Conservation (phyloP, 1,140 invertebrate species). For the Psilanteris sp. region DNA sequence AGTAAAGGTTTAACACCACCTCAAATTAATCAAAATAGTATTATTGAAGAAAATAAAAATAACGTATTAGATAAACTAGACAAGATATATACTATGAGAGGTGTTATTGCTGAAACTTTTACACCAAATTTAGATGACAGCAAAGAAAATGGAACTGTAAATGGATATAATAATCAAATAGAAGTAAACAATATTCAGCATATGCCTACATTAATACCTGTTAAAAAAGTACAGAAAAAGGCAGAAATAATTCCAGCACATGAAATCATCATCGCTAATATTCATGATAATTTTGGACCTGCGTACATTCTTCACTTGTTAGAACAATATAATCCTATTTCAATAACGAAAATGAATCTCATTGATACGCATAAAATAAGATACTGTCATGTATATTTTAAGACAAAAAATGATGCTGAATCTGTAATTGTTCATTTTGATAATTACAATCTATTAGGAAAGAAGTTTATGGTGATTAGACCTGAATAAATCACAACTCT, state of each 20-base stretch:
- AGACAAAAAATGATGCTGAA: slow-evolving; percentile 47
- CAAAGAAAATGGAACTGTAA: too few species aligned
- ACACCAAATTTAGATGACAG: too few species aligned
- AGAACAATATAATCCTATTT: slow-evolving; percentile 68
- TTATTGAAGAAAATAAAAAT: too few species aligned
- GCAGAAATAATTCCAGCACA: slow-evolving; percentile 24
- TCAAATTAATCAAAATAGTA: too few species aligned
- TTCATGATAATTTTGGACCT: slow-evolving; percentile 51
- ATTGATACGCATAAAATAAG: slow-evolving; percentile 29
- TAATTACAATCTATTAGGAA: slow-evolving; percentile 37
- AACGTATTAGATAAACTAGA: too few species aligned
- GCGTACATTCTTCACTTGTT: slow-evolving; percentile 70
- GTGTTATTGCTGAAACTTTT: background rate
- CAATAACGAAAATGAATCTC: slow-evolving; percentile 53
- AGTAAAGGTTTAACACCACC: too few species aligned
- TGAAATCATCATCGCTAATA: slow-evolving; percentile 72
- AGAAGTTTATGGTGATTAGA: slow-evolving; percentile 25
- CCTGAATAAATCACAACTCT: too few species aligned
- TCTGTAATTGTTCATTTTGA: slow-evolving; percentile 64
- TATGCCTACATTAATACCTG: background rate
- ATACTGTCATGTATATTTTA: slow-evolving; percentile 73
- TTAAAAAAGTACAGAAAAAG: background rate
- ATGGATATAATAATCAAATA: background rate
- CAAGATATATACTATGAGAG: too few species aligned
- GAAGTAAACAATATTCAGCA: background rate